Percentiles rank a stretch among this genome's conserved stretches.
phyloP scores from a whole-genome alignment of 2,888 invertebrate species.

The Lucinisca nassula region DNA sequence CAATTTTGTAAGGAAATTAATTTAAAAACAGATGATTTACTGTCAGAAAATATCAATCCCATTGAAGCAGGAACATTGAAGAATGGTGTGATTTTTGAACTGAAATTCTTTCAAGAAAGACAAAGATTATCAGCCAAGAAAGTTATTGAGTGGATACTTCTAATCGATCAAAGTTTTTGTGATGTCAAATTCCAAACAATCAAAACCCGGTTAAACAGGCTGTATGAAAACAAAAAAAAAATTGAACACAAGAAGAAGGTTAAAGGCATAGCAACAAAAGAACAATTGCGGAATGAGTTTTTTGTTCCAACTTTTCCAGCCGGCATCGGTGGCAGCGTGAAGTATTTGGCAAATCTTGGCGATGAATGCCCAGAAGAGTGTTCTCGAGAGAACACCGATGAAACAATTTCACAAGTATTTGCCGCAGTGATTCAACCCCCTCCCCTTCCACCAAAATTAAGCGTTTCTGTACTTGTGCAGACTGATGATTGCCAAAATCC shows the following conservation, averaged over 20 bases:
- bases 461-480: background rate
- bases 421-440: background rate
- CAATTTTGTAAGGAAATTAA: background rate
- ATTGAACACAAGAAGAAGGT: background rate
- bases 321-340: background rate
- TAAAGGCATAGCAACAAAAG: background rate
- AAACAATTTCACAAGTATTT: background rate
- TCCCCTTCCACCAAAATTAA: background rate
- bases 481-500: background rate
- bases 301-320: background rate
- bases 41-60: background rate
- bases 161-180: background rate
- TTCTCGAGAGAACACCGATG: background rate
- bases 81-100: background rate
- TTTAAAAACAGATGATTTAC: background rate
- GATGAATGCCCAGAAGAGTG: background rate
- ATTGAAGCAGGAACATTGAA: background rate
- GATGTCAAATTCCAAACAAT: background rate
- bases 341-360: background rate
- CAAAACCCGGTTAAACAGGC: background rate
- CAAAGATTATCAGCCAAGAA: background rate
- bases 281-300: background rate
- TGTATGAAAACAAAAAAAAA: slow-evolving; percentile 13
- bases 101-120: background rate
- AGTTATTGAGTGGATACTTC: background rate